Percentiles rank a stretch among this genome's conserved stretches.
Evolutionary conservation across 2,797 vertebrate species (phyloP).

Genomic region (Myotis planiceps): DNA sequence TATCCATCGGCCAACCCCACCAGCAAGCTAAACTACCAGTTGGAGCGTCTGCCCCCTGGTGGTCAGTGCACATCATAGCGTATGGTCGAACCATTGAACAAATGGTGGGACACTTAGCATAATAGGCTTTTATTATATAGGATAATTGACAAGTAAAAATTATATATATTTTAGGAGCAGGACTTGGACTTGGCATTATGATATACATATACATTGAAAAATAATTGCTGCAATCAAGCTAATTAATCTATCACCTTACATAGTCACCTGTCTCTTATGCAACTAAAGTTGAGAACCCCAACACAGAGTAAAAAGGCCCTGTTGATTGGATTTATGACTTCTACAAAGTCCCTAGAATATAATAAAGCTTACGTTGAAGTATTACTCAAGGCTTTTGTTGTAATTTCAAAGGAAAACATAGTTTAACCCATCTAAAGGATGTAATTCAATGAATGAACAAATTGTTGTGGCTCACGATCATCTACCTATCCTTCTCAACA

Average conservation of each 20-base stretch:
- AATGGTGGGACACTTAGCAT: too few species aligned
- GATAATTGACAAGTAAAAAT: not conserved
- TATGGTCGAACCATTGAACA: too few species aligned
- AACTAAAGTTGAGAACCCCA: not conserved
- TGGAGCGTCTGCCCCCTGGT: too few species aligned
- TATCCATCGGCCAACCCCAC: too few species aligned
- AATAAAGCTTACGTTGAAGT: not conserved
- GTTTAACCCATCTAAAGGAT: not conserved
- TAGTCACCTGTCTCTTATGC: not conserved
- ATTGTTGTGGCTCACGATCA: not conserved
- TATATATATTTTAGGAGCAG: not conserved
- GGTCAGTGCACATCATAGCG: too few species aligned
- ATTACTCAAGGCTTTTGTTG: not conserved
- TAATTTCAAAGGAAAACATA: not conserved
- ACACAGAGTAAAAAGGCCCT: not conserved
- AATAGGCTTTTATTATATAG: too few species aligned
- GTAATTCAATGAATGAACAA: not conserved
- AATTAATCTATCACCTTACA: not conserved
- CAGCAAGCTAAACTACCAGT: too few species aligned
- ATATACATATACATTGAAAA: not conserved
- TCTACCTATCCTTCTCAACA: not conserved
- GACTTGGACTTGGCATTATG: not conserved
- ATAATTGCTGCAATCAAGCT: not conserved
- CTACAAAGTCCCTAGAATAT: not conserved
- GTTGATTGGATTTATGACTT: not conserved